phyloP scores from a whole-genome alignment of 1,140 invertebrate genomes.

The Drosophila sproati region DNA sequence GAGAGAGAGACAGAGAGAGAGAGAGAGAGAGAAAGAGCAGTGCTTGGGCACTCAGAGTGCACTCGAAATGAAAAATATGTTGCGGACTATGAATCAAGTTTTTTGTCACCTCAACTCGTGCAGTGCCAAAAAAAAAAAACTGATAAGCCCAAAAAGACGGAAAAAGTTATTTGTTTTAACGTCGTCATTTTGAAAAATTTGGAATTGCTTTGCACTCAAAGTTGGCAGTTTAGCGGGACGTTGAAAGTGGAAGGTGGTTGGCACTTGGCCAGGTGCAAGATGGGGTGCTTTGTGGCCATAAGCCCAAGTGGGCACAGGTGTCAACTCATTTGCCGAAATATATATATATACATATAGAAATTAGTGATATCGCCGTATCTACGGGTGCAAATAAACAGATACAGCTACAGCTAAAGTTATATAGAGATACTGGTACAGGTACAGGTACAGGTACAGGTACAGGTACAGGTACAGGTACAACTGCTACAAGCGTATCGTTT shows the following conservation, averaged over 20 bases:
- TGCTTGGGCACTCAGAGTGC: slow-evolving; percentile 45
- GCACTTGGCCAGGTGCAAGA: slow-evolving; percentile 29
- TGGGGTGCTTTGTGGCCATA: slow-evolving; percentile 35
- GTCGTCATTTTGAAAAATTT: slow-evolving; percentile 33
- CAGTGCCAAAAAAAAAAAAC: slow-evolving; percentile 28
- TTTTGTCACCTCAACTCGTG: slow-evolving; percentile 31
- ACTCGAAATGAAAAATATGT: slow-evolving; percentile 19
- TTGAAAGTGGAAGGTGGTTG: slow-evolving; percentile 15
- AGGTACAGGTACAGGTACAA: slow-evolving; percentile 8
- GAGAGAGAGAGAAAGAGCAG: neutral
- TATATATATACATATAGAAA: slow-evolving; percentile 9
- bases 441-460: slow-evolving; percentile 18
- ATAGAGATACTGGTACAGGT: slow-evolving; percentile 35
- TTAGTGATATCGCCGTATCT: slow-evolving; percentile 27
- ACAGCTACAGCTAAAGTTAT: neutral
- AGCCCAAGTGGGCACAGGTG: slow-evolving; percentile 43
- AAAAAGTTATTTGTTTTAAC: slow-evolving; percentile 62
- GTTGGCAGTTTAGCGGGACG: slow-evolving; percentile 8
- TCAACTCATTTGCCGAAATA: slow-evolving; percentile 8
- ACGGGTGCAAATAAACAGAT: slow-evolving; percentile 19
- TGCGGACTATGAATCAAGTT: slow-evolving; percentile 44
- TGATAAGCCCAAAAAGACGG: neutral
- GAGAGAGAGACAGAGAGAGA: too few relatives aligned
- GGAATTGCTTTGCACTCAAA: slow-evolving; percentile 73
- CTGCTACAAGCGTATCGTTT: slow-evolving; percentile 48